Conservation (phyloP, 2,113 vertebrate species). For the Meleagris gallopavo region DNA sequence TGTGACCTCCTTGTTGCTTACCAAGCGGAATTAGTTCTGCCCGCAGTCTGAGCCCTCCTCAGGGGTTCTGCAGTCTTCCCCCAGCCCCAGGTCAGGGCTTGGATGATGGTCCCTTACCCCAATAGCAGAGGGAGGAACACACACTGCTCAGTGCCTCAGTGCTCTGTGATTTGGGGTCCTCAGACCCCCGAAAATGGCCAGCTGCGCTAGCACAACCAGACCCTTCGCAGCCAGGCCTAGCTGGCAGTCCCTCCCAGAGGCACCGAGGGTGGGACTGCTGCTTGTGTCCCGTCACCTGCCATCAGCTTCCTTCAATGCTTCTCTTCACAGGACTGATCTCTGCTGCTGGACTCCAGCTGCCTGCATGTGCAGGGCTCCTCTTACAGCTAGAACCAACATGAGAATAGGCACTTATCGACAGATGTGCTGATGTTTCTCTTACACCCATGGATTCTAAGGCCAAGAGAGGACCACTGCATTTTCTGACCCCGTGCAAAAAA, state of each 20-base stretch:
- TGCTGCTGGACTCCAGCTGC: neutral
- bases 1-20: neutral
- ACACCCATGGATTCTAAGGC: neutral
- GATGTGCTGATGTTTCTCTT: neutral
- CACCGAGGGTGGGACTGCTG: neutral
- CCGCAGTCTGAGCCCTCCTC: neutral
- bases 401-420: neutral
- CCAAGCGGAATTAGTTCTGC: neutral
- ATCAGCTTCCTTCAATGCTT: rapidly evolving
- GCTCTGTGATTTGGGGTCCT: neutral
- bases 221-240: neutral
- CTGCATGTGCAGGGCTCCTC: neutral
- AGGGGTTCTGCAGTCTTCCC: neutral
- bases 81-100: neutral
- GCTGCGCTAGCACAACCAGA: neutral
- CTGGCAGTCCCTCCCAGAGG: neutral
- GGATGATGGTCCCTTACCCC: rapidly evolving
- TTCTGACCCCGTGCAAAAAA: neutral
- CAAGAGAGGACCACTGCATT: neutral
- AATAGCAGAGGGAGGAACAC: rapidly evolving
- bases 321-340: neutral
- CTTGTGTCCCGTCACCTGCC: neutral
- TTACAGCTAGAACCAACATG: neutral
- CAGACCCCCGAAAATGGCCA: rapidly evolving
- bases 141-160: rapidly evolving